Conservation (phyloP, 2,113 vertebrate genomes). For the Mesembrinibis cayennensis region DNA sequence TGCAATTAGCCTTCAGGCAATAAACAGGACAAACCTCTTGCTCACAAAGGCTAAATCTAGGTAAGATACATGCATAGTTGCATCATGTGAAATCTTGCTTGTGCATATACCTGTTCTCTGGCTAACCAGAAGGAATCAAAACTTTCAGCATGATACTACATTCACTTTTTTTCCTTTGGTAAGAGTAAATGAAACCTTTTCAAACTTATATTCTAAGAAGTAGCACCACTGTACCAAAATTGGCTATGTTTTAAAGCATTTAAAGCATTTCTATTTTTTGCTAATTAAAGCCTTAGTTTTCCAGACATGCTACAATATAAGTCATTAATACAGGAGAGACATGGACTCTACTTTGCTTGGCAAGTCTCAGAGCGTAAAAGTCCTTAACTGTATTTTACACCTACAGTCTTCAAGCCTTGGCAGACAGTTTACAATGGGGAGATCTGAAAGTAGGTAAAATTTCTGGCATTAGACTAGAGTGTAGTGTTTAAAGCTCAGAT, state of each 20-base stretch:
- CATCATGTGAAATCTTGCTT: background rate
- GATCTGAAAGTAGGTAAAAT: conserved; percentile 39
- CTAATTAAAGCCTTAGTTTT: conserved; percentile 1
- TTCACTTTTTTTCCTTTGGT: background rate
- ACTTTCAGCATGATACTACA: background rate
- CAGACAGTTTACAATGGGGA: conserved; percentile 40
- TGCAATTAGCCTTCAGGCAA: background rate
- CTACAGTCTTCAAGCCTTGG: conserved; percentile 32
- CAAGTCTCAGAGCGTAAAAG: background rate
- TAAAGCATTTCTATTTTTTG: background rate
- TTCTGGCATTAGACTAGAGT: conserved; percentile 55
- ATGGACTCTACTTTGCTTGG: background rate
- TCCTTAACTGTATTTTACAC: conserved; percentile 46
- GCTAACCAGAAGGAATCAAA: background rate
- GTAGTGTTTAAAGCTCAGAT: conserved; percentile 39
- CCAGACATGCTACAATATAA: background rate
- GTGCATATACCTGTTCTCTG: background rate
- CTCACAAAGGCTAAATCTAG: background rate
- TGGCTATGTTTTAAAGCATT: background rate
- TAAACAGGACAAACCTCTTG: background rate
- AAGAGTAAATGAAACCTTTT: background rate
- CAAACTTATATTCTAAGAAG: background rate
- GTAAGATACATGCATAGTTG: background rate
- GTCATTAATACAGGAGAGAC: background rate
- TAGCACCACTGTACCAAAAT: background rate